Evolutionary conservation across 2,797 vertebrate species (phyloP), one percentile per base, ranked within the genome.

Genomic region (Leuciscus waleckii): DNA sequence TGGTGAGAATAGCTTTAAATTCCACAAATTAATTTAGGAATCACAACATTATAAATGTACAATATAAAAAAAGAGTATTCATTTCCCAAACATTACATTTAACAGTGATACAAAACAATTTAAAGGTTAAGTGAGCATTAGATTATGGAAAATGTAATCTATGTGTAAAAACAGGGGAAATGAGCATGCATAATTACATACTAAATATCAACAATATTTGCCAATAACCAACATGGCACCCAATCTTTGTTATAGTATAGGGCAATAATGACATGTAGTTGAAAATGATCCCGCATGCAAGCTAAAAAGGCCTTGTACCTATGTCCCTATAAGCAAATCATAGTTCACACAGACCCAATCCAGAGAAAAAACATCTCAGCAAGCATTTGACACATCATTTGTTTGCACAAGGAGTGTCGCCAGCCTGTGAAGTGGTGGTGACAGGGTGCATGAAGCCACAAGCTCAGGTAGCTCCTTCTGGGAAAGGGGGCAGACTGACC

Each of bases 401-500:
- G 85, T 95, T 95, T 94, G 94, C 93, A 93, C 92, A 93, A 93
- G 93, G 94, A 94, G 94, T 95, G 94, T 94, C 93, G 89, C 93
- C 90, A 90, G 91, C 91, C 92, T 91, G 91, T 89, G 92, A 91
- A 92, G 93, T 92, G 93, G 94, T 92, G 93, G 93, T 93, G 94
- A 94, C 92, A 94, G 90, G 90, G 90, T 91, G 90, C 91, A 90
- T 43, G 81, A 84, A 81, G 81, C 70, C 51, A 32, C 82, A 83
- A 71, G 71, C 63, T 81, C 46, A 79, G 85, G 82, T 69, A 63
- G 83, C 67, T 79, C 88, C 90, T 32, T 77, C 89, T 90, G 91
- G 91, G 91, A 91, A 90, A 93, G 92, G 65, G 87, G 89, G 90
- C 91, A 92, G 89, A 87, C 88, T 92, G 91, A 92, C 91, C 92